A percentile compares a stretch with the other conserved stretches of the same genome.
phyloP scores from a whole-genome alignment of 2,888 invertebrate species.

The Proisotoma minuta region DNA sequence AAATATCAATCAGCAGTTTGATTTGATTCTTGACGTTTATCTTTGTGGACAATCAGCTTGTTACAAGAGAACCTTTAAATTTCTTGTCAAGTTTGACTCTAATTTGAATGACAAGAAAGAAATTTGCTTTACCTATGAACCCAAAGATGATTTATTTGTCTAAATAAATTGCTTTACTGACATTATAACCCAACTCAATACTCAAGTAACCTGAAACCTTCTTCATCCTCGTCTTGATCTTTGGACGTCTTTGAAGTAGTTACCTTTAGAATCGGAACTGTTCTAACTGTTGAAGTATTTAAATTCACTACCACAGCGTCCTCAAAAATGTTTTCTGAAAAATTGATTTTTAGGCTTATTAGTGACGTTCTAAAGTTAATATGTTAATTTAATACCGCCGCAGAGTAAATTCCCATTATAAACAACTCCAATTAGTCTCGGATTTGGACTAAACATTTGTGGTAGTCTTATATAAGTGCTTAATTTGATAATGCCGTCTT shows the following conservation, averaged over 20 bases:
- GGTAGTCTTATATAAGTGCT: constrained; percentile 31
- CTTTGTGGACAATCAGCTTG: constrained; percentile 22
- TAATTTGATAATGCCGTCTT: constrained; percentile 30
- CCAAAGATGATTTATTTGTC: constrained; percentile 4
- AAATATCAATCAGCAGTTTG: neutral
- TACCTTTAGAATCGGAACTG: constrained; percentile 9
- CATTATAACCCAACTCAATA: neutral
- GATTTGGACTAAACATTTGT: constrained; percentile 15
- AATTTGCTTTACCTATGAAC: neutral
- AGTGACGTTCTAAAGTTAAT: neutral
- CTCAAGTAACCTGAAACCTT: neutral
- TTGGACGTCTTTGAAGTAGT: constrained; percentile 18
- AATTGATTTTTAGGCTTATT: constrained; percentile 9
- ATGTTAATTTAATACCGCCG: too few relatives aligned
- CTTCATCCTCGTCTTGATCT: constrained; percentile 15
- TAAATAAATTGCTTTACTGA: neutral
- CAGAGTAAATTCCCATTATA: constrained; percentile 34
- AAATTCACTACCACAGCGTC: constrained; percentile 7
- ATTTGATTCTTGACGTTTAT: constrained; percentile 18
- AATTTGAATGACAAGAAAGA: neutral
- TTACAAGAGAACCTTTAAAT: constrained; percentile 14
- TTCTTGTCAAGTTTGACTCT: neutral
- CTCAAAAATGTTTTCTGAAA: constrained; percentile 16
- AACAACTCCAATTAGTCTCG: constrained; percentile 29
- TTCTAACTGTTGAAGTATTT: constrained; percentile 3